Conservation (phyloP, 1,140 invertebrate species). For the Pseudomyrmex pallidus region DNA sequence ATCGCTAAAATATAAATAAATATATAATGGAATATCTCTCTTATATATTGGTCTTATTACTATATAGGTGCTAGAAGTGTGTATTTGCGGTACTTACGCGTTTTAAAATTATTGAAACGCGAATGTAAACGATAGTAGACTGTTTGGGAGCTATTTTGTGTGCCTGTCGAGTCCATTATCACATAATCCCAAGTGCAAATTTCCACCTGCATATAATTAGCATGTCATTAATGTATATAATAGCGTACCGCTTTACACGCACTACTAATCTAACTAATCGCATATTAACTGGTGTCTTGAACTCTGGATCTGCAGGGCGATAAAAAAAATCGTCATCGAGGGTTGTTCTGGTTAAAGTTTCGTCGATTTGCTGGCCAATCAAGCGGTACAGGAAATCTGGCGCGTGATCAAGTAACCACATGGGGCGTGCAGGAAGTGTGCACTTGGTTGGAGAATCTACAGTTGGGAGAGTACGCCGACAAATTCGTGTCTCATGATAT, state of each 20-base stretch:
- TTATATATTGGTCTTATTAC: constrained; percentile 28
- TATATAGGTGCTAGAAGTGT: neutral
- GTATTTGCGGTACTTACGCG: constrained; percentile 27
- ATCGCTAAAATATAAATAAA: constrained; percentile 47
- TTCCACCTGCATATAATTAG: constrained; percentile 50
- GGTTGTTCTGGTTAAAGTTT: constrained; percentile 88
- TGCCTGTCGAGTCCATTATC: constrained; percentile 39
- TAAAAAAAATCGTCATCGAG: constrained; percentile 86
- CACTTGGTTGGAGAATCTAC: constrained; percentile 94
- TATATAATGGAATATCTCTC: constrained; percentile 54
- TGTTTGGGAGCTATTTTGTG: constrained; percentile 34
- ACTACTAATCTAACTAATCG: constrained; percentile 67
- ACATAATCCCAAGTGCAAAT: constrained; percentile 45
- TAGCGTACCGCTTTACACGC: constrained; percentile 44
- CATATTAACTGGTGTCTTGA: constrained; percentile 56
- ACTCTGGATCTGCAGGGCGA: constrained; percentile 82
- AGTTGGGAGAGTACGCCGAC: constrained; percentile 94
- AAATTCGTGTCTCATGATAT: constrained; percentile 96
- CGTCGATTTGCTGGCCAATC: constrained; percentile 82
- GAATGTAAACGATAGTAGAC: neutral
- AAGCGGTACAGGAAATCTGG: constrained; percentile 76
- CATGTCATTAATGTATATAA: constrained; percentile 51
- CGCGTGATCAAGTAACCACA: constrained; percentile 85
- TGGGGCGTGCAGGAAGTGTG: constrained; percentile 91
- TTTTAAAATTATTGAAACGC: constrained; percentile 8